Evolutionary conservation across 2,797 vertebrate species (phyloP), one percentile per base, ranked within the genome.

Genomic region (Leuciscus waleckii): DNA sequence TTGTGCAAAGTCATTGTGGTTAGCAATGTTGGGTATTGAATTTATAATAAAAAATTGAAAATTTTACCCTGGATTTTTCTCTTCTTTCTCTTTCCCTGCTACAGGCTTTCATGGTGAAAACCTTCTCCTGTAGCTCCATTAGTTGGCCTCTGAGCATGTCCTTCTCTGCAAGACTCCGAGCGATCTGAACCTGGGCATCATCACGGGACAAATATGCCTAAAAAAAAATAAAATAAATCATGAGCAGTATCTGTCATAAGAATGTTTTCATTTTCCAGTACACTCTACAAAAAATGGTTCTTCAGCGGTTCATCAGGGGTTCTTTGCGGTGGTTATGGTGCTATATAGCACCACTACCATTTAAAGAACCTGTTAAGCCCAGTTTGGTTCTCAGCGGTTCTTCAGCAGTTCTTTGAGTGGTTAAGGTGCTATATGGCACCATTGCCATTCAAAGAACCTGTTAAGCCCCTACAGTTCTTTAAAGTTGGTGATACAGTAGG

Each of bases 141-240:
- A 97, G 91, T 83, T 95, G 95, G 73, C 93, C 90, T 86, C 97
- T 94, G 67, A 97, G 93, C 0, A 92, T 90, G 89, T 98, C 97
- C 92, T 98, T 98, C 89, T 98, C 96, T 0, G 92, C 88, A 88
- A 98, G 92, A 87, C 91, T 93, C 23, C 93, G 92, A 17, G 96
- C 94, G 11, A 96, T 97, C 90, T 95, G 94, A 77, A 92, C 67
- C 92, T 97, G 97, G 37, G 95, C 96, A 14, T 95, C 92, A 1
- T 98, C 96, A 82, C 96, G 92, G 0, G 96, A 94, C 3, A 91
- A 87, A 86, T 97, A 98, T 0, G 97, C 97, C 97, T 97, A 80
- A 0, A 39, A 35, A 79, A 35, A 13, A 70, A 29, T 1, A 1
- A 39, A 68, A 21, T n/a, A 23, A 70, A 69, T 9, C 14, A 41